Evolutionary conservation across 2,113 vertebrate genomes (phyloP).

Genomic region (Stictonetta naevosa): DNA sequence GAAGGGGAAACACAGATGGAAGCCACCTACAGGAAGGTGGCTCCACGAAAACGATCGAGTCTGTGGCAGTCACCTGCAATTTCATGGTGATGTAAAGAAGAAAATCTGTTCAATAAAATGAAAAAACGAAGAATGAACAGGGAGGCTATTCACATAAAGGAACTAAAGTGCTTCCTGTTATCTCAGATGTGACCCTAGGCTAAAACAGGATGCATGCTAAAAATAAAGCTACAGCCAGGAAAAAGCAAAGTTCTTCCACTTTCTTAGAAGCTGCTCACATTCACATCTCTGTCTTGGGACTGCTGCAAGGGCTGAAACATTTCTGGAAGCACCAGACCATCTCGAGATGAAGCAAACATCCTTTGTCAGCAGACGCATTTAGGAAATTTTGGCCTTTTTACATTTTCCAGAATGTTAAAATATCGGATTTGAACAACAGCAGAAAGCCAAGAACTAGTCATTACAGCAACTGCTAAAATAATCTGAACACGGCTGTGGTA

Average conservation of each 20-base stretch:
- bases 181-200: not conserved
- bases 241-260: not conserved
- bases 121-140: not conserved
- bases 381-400: not conserved
- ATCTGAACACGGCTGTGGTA: not conserved
- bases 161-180: not conserved
- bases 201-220: not conserved
- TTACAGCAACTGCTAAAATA: not conserved
- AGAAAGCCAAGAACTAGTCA: not conserved
- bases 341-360: not conserved
- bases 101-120: not conserved
- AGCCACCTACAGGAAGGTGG: not conserved
- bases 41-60: not conserved
- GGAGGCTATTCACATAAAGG: not conserved
- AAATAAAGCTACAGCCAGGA: constrained; percentile 25
- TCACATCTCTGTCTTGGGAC: not conserved
- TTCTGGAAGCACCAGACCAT: not conserved
- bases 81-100: not conserved
- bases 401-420: not conserved
- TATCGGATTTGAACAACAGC: not conserved
- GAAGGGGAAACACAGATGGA: too few species aligned
- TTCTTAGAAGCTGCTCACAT: constrained; percentile 33
- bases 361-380: not conserved
- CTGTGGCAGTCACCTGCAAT: not conserved
- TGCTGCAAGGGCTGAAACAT: not conserved